Percentiles rank a stretch among this genome's conserved stretches.
phyloP scores from a whole-genome alignment of 2,113 vertebrate genomes.

The Salminus brasiliensis region DNA sequence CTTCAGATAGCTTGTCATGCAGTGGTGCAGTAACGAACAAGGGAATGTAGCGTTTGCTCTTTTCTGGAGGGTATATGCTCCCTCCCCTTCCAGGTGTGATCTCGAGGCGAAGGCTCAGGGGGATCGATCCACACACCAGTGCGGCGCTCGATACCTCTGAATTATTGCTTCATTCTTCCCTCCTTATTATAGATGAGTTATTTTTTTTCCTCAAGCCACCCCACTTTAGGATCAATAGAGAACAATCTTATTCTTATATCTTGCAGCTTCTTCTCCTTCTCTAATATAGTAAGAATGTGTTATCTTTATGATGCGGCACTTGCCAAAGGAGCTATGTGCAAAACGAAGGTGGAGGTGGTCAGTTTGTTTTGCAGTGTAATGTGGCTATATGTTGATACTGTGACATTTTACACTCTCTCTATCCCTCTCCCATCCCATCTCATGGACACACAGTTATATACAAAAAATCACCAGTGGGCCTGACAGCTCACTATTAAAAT shows the following conservation, averaged over 20 bases:
- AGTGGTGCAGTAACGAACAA: constrained; percentile 76
- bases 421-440: background rate
- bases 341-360: background rate
- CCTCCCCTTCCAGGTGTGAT: constrained; percentile 72
- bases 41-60: constrained; percentile 62
- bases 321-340: background rate
- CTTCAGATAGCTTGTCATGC: background rate
- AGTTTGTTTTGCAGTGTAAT: background rate
- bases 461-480: background rate
- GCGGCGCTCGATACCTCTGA: constrained; percentile 91
- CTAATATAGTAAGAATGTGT: constrained; percentile 11
- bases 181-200: constrained; percentile 97
- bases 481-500: background rate
- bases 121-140: constrained; percentile 90
- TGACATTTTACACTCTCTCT: background rate
- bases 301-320: constrained; percentile 27
- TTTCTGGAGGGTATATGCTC: background rate
- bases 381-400: background rate
- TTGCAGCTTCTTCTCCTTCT: background rate
- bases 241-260: constrained; percentile 90
- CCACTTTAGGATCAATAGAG: constrained; percentile 86
- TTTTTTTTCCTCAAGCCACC: constrained; percentile 84
- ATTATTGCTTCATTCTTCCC: constrained; percentile 98
- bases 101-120: constrained; percentile 74
- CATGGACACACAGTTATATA: background rate